Conservation (phyloP, 1,140 invertebrate genomes). For the Bombus affinis region DNA sequence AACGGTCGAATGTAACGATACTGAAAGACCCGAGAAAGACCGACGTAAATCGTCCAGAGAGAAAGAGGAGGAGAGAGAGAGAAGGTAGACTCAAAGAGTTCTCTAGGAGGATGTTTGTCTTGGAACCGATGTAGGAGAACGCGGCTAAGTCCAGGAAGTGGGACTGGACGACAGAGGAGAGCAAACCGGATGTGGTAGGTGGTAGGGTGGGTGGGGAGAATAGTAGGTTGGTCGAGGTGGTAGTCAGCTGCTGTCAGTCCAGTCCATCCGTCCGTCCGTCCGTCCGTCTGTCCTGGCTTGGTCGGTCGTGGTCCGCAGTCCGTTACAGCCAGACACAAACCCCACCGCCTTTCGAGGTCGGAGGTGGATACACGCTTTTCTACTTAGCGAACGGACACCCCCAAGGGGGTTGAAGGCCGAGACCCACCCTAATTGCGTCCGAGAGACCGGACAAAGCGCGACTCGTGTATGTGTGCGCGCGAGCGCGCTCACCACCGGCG, state of each 20-base stretch:
- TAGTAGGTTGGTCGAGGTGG: constrained; percentile 60
- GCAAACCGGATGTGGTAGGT: constrained; percentile 25
- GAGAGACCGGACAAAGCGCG: constrained; percentile 82
- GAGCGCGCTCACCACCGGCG: constrained; percentile 44
- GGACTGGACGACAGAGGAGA: constrained; percentile 60
- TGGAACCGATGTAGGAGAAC: constrained; percentile 57
- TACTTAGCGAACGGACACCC: constrained; percentile 80
- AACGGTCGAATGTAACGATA: constrained; percentile 14
- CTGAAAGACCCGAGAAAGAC: background rate
- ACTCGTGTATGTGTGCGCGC: constrained; percentile 78
- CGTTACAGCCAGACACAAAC: constrained; percentile 67
- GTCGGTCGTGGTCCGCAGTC: constrained; percentile 57
- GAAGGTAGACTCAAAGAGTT: constrained; percentile 2
- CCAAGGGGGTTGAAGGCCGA: constrained; percentile 75
- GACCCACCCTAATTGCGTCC: constrained; percentile 83
- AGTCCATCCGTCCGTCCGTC: constrained; percentile 64
- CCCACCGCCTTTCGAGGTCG: constrained; percentile 71
- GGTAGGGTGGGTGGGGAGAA: constrained; percentile 10
- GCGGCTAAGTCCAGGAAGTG: constrained; percentile 67
- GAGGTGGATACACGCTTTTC: constrained; percentile 82
- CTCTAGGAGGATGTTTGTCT: constrained; percentile 62
- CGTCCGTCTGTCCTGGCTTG: constrained; percentile 63
- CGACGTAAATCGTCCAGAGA: constrained; percentile 30
- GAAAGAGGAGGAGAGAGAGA: constrained; percentile 17
- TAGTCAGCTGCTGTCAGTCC: constrained; percentile 77